These are phyloP conservation scores for Pasiphila rectangulata DNA, from an alignment of 2,888 invertebrate genomes.

Conservation along the genomic window DNA sequence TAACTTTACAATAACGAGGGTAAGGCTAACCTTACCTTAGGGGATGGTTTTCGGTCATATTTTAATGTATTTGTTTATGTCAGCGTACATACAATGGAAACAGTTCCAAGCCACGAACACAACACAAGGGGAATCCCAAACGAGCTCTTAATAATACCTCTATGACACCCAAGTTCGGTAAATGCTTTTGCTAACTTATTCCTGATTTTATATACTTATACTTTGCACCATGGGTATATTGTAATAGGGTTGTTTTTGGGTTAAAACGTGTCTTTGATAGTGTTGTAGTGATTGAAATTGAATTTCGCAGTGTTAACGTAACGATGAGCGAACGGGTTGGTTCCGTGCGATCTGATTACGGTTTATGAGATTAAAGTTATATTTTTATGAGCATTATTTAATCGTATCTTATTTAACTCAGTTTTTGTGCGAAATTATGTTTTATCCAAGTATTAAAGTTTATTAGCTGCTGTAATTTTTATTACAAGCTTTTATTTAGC, in stretches of 20 bases:
- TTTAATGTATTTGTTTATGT: neutral
- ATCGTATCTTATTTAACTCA: too few species aligned
- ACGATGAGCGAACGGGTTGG: slow-evolving; percentile 55
- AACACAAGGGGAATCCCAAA: slow-evolving; percentile 74
- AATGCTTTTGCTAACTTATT: slow-evolving; percentile 51
- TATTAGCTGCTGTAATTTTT: too few species aligned
- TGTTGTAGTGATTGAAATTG: slow-evolving; percentile 50
- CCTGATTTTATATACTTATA: slow-evolving; percentile 42
- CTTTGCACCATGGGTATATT: slow-evolving; percentile 32
- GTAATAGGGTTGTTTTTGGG: slow-evolving; percentile 31
- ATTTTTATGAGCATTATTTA: too few species aligned
- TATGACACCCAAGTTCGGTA: slow-evolving; percentile 60
- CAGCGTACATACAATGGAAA: slow-evolving; percentile 39
- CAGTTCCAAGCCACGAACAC: slow-evolving; percentile 42
- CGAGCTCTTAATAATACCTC: slow-evolving; percentile 73
- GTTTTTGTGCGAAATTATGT: too few species aligned
- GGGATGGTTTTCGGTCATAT: too few species aligned
- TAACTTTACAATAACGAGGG: too few species aligned
- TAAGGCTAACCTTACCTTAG: too few species aligned
- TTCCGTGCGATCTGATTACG: slow-evolving; percentile 51
- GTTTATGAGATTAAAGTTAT: neutral
- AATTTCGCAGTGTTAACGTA: slow-evolving; percentile 55
- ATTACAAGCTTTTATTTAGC: too few species aligned
- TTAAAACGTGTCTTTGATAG: slow-evolving; percentile 5
- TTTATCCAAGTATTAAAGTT: too few species aligned